These are phyloP conservation scores for Melanotaenia maccullochi DNA, from an alignment of 2,797 vertebrate genomes.

Conservation along the genomic window DNA sequence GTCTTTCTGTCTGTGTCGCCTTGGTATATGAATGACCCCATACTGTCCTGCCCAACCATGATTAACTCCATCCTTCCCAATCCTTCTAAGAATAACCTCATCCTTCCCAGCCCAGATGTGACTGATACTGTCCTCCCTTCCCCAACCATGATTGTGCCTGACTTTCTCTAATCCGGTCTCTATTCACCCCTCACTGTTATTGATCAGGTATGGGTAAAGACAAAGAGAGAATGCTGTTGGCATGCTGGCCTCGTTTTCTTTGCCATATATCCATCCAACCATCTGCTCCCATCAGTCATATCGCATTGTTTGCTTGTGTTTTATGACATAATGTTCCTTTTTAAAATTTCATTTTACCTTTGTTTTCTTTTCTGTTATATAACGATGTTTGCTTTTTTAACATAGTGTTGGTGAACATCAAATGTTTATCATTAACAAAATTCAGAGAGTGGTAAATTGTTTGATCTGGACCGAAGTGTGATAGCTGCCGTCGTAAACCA, in stretches of 20 bases:
- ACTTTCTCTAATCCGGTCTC: constrained; percentile 24
- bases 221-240: constrained; percentile 67
- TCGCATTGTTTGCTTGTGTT: constrained; percentile 19
- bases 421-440: background rate
- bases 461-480: background rate
- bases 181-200: constrained; percentile 28
- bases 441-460: background rate
- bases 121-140: constrained; percentile 13
- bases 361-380: background rate
- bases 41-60: constrained; percentile 12
- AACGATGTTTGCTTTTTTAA: constrained; percentile 6
- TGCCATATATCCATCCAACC: constrained; percentile 25
- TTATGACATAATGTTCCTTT: constrained; percentile 11
- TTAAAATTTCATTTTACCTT: constrained; percentile 1
- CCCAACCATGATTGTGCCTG: constrained; percentile 23
- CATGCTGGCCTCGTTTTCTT: constrained; percentile 52
- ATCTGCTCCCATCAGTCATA: constrained; percentile 6
- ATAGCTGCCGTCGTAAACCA: constrained; percentile 7
- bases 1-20: constrained; percentile 13
- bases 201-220: constrained; percentile 36
- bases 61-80: constrained; percentile 17
- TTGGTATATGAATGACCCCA: constrained; percentile 31
- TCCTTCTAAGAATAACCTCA: constrained; percentile 6
- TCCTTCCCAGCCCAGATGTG: constrained; percentile 5
- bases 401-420: background rate